Evolutionary conservation across 2,888 invertebrate genomes (phyloP).

Genomic region (Hyalella azteca): DNA sequence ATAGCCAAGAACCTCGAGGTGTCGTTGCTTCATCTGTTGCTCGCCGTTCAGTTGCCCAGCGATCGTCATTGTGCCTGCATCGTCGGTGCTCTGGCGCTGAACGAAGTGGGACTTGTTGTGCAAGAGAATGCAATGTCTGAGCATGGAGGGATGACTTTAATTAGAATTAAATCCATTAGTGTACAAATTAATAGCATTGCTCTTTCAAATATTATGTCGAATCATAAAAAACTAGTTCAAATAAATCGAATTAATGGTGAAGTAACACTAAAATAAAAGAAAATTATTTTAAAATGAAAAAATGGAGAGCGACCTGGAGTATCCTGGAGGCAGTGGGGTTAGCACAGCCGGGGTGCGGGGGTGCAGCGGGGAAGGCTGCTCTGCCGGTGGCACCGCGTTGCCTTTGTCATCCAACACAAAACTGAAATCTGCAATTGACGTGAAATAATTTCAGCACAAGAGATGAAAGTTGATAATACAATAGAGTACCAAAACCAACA

Average conservation of each 20-base stretch:
- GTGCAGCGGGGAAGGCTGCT: background rate
- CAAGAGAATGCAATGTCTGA: background rate
- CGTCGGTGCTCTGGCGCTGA: background rate
- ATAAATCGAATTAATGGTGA: background rate
- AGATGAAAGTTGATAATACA: no score
- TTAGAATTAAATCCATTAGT: no score
- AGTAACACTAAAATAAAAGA: background rate
- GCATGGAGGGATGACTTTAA: background rate
- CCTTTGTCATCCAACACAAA: slow-evolving; percentile 6
- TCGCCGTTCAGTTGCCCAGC: slow-evolving; percentile 66
- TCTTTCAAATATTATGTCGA: no score
- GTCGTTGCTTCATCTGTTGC: slow-evolving; percentile 67
- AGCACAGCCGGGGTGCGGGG: background rate
- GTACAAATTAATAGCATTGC: no score
- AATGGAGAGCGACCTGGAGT: background rate
- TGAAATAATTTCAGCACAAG: no score
- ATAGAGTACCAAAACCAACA: no score
- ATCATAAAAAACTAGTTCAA: background rate
- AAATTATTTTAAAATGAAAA: background rate
- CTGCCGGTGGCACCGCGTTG: background rate
- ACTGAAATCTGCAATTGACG: slow-evolving; percentile 17
- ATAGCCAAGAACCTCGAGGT: slow-evolving; percentile 72
- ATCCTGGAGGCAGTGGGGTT: background rate
- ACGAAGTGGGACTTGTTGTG: background rate
- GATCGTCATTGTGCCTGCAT: slow-evolving; percentile 52